These are phyloP conservation scores for Andrena fulva DNA, from an alignment of 2,888 invertebrate species.

Conservation along the genomic window DNA sequence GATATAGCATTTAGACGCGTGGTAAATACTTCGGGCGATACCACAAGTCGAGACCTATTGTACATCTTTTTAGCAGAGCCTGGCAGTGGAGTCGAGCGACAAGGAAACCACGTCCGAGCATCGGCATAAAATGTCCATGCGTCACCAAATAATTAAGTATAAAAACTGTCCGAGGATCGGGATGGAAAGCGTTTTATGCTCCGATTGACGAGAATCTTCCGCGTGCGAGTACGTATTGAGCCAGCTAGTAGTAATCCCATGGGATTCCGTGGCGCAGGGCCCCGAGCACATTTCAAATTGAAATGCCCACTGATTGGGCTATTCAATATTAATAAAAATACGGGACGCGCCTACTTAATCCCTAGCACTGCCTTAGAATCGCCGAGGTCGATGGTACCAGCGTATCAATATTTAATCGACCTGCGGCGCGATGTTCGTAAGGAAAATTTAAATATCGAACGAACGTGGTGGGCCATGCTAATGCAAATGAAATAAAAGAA, in stretches of 20 bases:
- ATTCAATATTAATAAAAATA: slow-evolving; percentile 36
- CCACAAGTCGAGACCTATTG: neutral
- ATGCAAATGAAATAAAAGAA: slow-evolving; percentile 2
- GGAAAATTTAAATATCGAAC: neutral
- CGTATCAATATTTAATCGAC: slow-evolving; percentile 42
- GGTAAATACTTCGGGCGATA: neutral
- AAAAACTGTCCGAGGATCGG: neutral
- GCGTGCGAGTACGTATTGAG: neutral
- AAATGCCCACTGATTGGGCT: slow-evolving; percentile 5
- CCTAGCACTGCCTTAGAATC: slow-evolving; percentile 40
- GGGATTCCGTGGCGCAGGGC: neutral
- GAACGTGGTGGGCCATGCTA: neutral
- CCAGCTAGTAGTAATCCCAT: neutral
- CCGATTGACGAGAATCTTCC: slow-evolving; percentile 16
- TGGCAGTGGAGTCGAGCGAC: neutral
- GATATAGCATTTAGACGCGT: neutral
- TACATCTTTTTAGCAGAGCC: neutral
- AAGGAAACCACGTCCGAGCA: neutral
- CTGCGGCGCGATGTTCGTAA: neutral
- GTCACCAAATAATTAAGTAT: slow-evolving; percentile 20
- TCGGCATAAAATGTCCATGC: neutral
- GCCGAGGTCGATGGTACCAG: slow-evolving; percentile 37
- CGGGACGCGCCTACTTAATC: neutral
- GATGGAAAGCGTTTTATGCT: neutral
- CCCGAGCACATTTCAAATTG: neutral